Evolutionary conservation across 2,888 invertebrate genomes (phyloP).

Genomic region (Tubulanus polymorphus): DNA sequence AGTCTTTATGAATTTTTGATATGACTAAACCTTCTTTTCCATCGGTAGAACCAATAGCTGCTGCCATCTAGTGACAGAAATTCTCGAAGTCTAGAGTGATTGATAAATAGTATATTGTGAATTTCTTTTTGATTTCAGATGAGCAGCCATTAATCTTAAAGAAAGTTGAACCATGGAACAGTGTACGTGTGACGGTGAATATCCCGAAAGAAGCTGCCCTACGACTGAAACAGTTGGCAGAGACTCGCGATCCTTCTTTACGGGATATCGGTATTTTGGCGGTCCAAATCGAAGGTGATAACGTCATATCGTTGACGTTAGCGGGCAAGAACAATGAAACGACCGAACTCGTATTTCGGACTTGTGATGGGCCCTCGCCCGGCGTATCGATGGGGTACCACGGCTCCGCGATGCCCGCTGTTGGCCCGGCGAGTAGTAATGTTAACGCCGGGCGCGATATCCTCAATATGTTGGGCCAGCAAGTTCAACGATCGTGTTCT

Average conservation of each 20-base stretch:
- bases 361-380: slow-evolving; percentile 21
- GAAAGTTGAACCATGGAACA: slow-evolving; percentile 96
- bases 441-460: slow-evolving; percentile 16
- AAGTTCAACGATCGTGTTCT: slow-evolving; percentile 2
- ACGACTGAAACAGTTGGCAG: slow-evolving; percentile 83
- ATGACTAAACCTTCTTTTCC: no score
- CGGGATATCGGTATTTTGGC: slow-evolving; percentile 90
- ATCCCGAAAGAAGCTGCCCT: slow-evolving; percentile 94
- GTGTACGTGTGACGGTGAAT: slow-evolving; percentile 94
- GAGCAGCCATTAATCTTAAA: slow-evolving; percentile 62
- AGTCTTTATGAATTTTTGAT: no score
- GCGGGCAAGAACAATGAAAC: slow-evolving; percentile 65
- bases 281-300: slow-evolving; percentile 73
- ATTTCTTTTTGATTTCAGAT: slow-evolving; percentile 33
- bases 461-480: slow-evolving; percentile 13
- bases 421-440: no score
- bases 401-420: no score
- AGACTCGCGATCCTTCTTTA: slow-evolving; percentile 77
- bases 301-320: slow-evolving; percentile 64
- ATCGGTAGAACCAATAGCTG: no score
- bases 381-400: no score
- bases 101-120: slow-evolving; percentile 6
- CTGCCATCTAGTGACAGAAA: no score
- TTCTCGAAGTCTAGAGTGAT: no score
- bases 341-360: slow-evolving; percentile 59